A percentile compares a stretch with the other conserved stretches of the same genome.
Evolutionary conservation across 2,888 invertebrate species (phyloP).

Genomic region (Ophioninae sp.): DNA sequence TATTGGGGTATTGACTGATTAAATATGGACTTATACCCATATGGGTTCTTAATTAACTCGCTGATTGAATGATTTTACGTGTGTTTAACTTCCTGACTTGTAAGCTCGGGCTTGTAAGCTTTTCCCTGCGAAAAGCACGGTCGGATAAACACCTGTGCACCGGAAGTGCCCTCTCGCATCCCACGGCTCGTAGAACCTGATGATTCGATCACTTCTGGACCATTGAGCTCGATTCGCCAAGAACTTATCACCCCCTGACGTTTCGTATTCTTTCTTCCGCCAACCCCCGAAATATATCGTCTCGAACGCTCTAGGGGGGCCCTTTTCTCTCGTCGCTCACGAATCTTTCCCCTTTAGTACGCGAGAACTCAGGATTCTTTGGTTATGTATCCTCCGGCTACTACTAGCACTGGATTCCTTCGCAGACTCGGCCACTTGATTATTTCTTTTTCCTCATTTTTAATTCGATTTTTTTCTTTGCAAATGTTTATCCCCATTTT

Average conservation of each 20-base stretch:
- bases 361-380: slow-evolving; percentile 20
- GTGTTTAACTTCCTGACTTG: not conserved
- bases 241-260: slow-evolving; percentile 56
- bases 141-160: slow-evolving; percentile 73
- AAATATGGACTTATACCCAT: too few relatives aligned
- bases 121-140: slow-evolving; percentile 64
- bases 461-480: not conserved
- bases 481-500: not conserved
- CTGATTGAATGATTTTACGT: slow-evolving; percentile 11
- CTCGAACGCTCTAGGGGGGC: slow-evolving; percentile 61
- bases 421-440: not conserved
- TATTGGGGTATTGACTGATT: not conserved
- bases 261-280: slow-evolving; percentile 54
- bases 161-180: slow-evolving; percentile 55
- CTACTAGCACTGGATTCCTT: not conserved
- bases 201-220: slow-evolving; percentile 77
- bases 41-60: slow-evolving; percentile 45
- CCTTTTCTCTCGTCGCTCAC: slow-evolving; percentile 23
- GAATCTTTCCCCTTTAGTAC: not conserved
- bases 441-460: not conserved
- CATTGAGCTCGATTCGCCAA: slow-evolving; percentile 75
- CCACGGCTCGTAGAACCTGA: slow-evolving; percentile 62
- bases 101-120: slow-evolving; percentile 23
- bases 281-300: slow-evolving; percentile 70
- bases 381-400: not conserved